Evolutionary conservation across 2,797 vertebrate genomes (phyloP).

Genomic region (Saxicola maurus): DNA sequence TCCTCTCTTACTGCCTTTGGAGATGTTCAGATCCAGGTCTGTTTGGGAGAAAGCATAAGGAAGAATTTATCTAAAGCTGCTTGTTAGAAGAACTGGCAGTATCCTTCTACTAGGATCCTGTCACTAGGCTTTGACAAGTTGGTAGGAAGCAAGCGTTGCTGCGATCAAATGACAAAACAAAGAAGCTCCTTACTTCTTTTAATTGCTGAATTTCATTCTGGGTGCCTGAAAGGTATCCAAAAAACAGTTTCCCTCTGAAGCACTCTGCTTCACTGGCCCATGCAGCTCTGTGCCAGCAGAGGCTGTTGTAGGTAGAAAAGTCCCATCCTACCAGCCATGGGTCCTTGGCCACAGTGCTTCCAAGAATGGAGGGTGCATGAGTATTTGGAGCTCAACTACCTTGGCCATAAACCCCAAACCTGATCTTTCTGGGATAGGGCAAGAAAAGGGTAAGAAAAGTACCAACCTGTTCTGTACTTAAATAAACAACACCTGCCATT

Average conservation of each 20-base stretch:
- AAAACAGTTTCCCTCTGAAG: not conserved
- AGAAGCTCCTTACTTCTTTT: not conserved
- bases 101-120: not conserved
- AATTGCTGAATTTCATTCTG: not conserved
- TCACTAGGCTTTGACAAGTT: slow-evolving; percentile 18
- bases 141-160: not conserved
- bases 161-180: slow-evolving; percentile 9
- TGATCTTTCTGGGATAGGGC: not conserved
- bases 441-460: not conserved
- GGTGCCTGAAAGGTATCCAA: not conserved
- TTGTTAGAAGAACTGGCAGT: not conserved
- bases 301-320: not conserved
- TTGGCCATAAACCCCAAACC: not conserved
- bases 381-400: not conserved
- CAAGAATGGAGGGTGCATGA: not conserved
- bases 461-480: not conserved
- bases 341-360: not conserved
- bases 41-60: not conserved
- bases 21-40: not conserved
- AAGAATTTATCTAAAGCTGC: not conserved
- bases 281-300: not conserved
- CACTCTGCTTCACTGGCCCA: not conserved
- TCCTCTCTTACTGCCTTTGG: not conserved
- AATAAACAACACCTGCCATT: not conserved
- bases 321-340: not conserved